Evolutionary conservation across 2,113 vertebrate genomes (phyloP), one percentile per base, ranked within the genome.

Genomic region (Parotia lawesii): DNA sequence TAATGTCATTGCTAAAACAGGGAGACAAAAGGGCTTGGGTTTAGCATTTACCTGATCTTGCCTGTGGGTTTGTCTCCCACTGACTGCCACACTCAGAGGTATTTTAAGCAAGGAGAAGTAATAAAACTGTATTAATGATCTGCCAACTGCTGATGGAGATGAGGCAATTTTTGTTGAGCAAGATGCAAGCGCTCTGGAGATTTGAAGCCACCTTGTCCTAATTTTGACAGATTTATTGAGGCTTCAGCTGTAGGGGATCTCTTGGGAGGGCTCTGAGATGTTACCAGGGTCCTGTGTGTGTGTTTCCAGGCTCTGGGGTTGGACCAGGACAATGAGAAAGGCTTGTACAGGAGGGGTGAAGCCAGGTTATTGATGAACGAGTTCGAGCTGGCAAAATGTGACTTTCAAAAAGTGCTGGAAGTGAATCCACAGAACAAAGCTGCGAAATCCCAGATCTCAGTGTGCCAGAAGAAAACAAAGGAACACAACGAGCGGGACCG

Each of bases 401-500:
- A 99, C 97, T 99, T 99, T 93, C 98, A 98, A 87, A 98, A 97
- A 53, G 99, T 99, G 73, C 93, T 99, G 88, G 98, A 98, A 82
- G 98, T 99, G 61, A 99, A 99, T 60, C 98, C 99, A 4, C 98
- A 98, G 54, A 99, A 99, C 94, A 98, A 98, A 85, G 99, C 99
- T 0, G 99, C 99, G 1, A 98, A 97, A 10, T 96, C 97, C 58
- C 99, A 99, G 96, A 99, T 99, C 87, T 97, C 97, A 2, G 58
- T 98, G 93, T 99, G 99, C 96, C 99, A 99, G 96, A 98, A 95
- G 65, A 99, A 98, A 70, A 99, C 98, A 0, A 99, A 98, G 92
- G 99, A 99, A 85, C 98, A 99, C 97, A 98, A 99, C 0, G 99
- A 99, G 92, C 96, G 97, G 53, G 99, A 99, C 97, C 98, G 99